These are phyloP conservation scores for Phallusia fumigata DNA, from an alignment of 23 tunicate genomes.

Conservation along the genomic window DNA sequence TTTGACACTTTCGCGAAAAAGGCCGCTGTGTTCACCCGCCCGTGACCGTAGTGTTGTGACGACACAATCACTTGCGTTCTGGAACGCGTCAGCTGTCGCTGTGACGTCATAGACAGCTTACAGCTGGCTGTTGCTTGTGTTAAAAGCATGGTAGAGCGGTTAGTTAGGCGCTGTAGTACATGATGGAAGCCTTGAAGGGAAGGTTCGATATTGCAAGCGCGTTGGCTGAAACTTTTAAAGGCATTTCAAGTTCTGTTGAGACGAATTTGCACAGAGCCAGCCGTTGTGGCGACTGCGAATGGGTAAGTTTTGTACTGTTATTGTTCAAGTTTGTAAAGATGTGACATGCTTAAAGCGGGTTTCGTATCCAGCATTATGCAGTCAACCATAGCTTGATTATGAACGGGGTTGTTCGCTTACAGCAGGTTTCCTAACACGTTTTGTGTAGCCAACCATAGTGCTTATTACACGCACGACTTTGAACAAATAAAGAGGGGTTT, in stretches of 20 bases:
- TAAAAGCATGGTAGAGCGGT: neutral
- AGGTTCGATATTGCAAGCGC: constrained; percentile 48
- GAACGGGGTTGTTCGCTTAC: no score
- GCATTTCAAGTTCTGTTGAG: constrained; percentile 40
- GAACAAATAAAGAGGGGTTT: no score
- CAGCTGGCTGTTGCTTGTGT: neutral
- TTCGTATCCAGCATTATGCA: no score
- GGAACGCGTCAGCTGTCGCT: constrained; percentile 7
- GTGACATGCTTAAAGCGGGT: no score
- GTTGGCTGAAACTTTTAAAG: constrained; percentile 46
- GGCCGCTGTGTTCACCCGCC: no score
- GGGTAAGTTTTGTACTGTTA: constrained; percentile 44
- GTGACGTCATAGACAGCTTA: constrained; percentile 8
- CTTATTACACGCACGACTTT: no score
- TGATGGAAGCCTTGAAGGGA: neutral
- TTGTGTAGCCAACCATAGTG: no score
- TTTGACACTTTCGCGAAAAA: no score
- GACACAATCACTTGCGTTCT: neutral
- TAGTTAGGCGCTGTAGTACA: neutral
- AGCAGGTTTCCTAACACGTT: no score
- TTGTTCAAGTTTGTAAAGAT: no score
- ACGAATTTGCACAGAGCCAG: constrained; percentile 62
- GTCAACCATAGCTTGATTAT: no score
- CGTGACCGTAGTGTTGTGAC: no score
- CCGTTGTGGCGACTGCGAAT: constrained; percentile 55